A percentile compares a stretch with the other conserved stretches of the same genome.
phyloP scores from a whole-genome alignment of 2,888 invertebrate species.

The Ypsolopha scabrella region DNA sequence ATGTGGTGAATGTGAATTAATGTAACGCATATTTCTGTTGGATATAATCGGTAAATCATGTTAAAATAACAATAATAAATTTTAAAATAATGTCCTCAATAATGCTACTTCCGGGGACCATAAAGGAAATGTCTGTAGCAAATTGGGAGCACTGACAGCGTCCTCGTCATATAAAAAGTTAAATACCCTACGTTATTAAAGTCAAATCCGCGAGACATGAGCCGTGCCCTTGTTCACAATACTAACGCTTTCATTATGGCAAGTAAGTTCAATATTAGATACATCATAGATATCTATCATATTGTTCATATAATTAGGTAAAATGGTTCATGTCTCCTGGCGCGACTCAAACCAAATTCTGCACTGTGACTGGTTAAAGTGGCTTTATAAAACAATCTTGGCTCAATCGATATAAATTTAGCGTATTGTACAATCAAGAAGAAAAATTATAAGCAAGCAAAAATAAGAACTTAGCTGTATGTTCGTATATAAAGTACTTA shows the following conservation, averaged over 20 bases:
- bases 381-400: background rate
- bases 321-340: too few species aligned
- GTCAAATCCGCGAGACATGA: too few species aligned
- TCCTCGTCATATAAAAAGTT: too few species aligned
- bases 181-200: too few species aligned
- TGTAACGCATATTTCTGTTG: background rate
- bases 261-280: too few species aligned
- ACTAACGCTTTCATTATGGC: too few species aligned
- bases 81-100: background rate
- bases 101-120: background rate
- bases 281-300: too few species aligned
- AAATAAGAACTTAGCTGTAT: conserved; percentile 1
- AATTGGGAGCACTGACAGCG: background rate
- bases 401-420: conserved; percentile 3
- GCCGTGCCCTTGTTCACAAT: too few species aligned
- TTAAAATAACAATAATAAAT: background rate
- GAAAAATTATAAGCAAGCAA: background rate
- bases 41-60: background rate
- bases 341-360: background rate
- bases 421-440: background rate
- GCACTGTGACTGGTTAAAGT: conserved; percentile 1
- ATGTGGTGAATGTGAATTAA: background rate
- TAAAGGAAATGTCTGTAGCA: background rate
- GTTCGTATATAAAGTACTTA: conserved; percentile 2
- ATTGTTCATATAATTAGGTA: too few species aligned